Conservation (phyloP, 2,797 vertebrate species). For the Nasua narica region DNA sequence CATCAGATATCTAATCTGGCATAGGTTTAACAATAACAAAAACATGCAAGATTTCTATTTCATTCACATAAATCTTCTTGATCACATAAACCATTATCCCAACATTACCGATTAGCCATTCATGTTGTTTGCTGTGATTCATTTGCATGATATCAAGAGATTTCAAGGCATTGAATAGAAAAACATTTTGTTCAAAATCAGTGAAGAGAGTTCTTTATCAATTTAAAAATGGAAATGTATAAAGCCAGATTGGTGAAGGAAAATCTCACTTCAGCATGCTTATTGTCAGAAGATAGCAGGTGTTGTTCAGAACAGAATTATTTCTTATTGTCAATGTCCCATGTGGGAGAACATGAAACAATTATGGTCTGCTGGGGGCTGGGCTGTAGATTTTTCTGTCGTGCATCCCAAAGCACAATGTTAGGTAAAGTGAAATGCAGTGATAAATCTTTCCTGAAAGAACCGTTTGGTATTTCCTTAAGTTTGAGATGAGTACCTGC, state of each 20-base stretch:
- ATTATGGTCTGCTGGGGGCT: neutral
- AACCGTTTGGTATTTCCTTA: neutral
- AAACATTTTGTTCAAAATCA: neutral
- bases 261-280: neutral
- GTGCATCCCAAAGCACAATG: no score
- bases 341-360: neutral
- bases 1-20: neutral
- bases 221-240: neutral
- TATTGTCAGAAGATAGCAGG: neutral
- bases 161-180: neutral
- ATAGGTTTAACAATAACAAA: neutral
- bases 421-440: neutral
- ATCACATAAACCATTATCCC: neutral
- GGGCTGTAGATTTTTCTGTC: neutral
- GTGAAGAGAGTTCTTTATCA: neutral
- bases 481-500: neutral
- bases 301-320: neutral
- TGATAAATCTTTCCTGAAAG: neutral
- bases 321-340: neutral
- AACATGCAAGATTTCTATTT: neutral
- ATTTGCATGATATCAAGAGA: conserved; percentile 27
- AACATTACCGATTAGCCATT: conserved; percentile 25
- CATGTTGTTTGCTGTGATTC: neutral
- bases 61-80: neutral
- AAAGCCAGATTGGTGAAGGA: neutral